Conservation (phyloP, 1,140 invertebrate species). For the Drosophila takahashii region DNA sequence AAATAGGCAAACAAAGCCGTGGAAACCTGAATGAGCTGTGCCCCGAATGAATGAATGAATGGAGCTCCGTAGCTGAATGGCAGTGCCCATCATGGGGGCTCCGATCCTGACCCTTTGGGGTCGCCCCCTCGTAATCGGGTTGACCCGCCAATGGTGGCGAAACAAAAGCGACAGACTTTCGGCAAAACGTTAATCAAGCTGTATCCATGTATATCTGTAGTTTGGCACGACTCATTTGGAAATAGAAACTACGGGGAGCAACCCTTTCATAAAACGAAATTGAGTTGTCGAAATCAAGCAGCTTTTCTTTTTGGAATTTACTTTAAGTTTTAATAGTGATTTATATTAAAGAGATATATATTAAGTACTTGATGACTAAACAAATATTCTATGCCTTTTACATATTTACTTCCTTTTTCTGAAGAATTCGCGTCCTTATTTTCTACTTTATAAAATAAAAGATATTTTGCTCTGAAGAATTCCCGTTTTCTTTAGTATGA, state of each 20-base stretch:
- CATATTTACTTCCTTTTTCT: too few relatives aligned
- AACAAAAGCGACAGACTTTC: slow-evolving; percentile 43
- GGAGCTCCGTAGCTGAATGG: slow-evolving; percentile 32
- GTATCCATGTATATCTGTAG: slow-evolving; percentile 4
- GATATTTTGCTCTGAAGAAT: too few relatives aligned
- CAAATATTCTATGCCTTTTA: too few relatives aligned
- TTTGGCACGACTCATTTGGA: background rate
- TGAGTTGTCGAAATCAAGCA: background rate
- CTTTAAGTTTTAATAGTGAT: too few relatives aligned
- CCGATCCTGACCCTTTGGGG: slow-evolving; percentile 41
- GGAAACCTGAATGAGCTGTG: slow-evolving; percentile 36
- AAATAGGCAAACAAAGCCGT: slow-evolving; percentile 71
- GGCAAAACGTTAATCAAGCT: slow-evolving; percentile 43
- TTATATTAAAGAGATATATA: too few relatives aligned
- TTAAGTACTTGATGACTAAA: too few relatives aligned
- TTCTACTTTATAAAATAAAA: too few relatives aligned
- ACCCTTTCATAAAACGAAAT: slow-evolving; percentile 4
- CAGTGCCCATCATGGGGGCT: slow-evolving; percentile 25
- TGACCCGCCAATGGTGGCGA: slow-evolving; percentile 24
- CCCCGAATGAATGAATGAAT: slow-evolving; percentile 25
- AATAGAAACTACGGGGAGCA: too few relatives aligned
- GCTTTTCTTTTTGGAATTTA: too few relatives aligned
- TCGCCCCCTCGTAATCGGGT: slow-evolving; percentile 11
- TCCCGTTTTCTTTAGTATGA: too few relatives aligned
- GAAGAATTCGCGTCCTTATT: too few relatives aligned